Evolutionary conservation across 2,888 invertebrate species (phyloP), one percentile per base, ranked within the genome.

Genomic region (Patella depressa): DNA sequence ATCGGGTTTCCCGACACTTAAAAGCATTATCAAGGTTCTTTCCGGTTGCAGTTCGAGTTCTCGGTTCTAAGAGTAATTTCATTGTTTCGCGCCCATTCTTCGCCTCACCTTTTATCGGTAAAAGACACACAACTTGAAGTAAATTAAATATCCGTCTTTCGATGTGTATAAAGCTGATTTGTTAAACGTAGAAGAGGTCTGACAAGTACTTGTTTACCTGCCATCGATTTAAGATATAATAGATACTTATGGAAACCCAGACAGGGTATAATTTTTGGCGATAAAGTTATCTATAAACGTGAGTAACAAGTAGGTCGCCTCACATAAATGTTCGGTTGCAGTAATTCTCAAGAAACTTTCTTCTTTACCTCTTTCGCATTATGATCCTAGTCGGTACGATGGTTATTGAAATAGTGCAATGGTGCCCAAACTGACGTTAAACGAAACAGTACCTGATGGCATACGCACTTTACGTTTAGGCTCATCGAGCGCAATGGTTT

Each of bases 131-230:
- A 72, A 72, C 69, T 72, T 53, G 53, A 70, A 53, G 59, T 76
- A 76, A 76, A 76, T 76, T 76, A 71, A 73, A 76, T 76, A 72
- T 76, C 76, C 76, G 76, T 19, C 73, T 76, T 69, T 73, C 76
- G 34, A 59, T 29, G 29, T 34, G n/a, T 65, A 65, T 65, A 75
- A 75, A 75, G 65, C 75, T 53, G 65, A 75, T 53, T 53, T 75
- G 75, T 69, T 69, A 45, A 65, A 69, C 24, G 24, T 34, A 34
- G 53, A 59, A 54, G 53, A 65, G 65, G 72, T 72, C 73, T 72
- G 72, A 73, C 19, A 65, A 34, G 76, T 69, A 71, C 69, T 72
- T 76, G 76, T 76, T 72, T 76, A 73, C 76, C 65, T 59, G 53
- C 53, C n/a, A 76, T 76, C 65, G 76, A 76, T 65, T 65, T 65